A percentile compares a stretch with the other conserved stretches of the same genome.
Evolutionary conservation across 2,888 invertebrate genomes (phyloP).

Genomic region (Podotricha telesiphe): DNA sequence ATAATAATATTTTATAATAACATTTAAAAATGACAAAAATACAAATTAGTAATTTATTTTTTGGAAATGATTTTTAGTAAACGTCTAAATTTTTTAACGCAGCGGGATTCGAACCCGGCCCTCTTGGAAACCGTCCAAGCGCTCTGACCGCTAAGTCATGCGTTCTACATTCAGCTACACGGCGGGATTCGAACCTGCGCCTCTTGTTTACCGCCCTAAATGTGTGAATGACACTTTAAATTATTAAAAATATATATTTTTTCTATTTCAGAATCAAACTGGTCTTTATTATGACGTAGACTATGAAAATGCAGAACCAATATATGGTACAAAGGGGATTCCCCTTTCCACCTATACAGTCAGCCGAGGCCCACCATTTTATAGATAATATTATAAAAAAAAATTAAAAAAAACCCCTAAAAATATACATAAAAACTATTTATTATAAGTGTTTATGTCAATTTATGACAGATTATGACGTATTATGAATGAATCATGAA

Average conservation of each 20-base stretch:
- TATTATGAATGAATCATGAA: constrained; percentile 7
- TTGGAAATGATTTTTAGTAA: too few species aligned
- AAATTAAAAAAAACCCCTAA: neutral
- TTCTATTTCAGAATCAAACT: constrained; percentile 89
- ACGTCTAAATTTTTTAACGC: too few species aligned
- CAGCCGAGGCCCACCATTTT: constrained; percentile 86
- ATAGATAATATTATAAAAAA: constrained; percentile 59
- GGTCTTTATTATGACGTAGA: constrained; percentile 96
- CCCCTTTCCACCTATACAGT: constrained; percentile 93
- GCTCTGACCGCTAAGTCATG: too few species aligned
- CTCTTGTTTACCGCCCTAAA: too few species aligned
- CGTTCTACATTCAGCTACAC: too few species aligned
- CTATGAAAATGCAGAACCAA: constrained; percentile 87
- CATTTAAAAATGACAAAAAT: too few species aligned
- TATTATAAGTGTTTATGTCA: neutral
- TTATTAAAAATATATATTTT: neutral
- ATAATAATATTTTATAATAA: too few species aligned
- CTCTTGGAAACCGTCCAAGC: too few species aligned
- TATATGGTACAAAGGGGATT: constrained; percentile 86
- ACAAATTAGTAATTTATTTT: too few species aligned
- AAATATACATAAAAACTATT: neutral
- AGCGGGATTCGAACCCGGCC: too few species aligned
- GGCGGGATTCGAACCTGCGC: too few species aligned
- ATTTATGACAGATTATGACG: neutral
- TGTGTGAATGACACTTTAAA: too few species aligned